Conservation (phyloP, 2,888 invertebrate species). For the Eupithecia pulchellata region DNA sequence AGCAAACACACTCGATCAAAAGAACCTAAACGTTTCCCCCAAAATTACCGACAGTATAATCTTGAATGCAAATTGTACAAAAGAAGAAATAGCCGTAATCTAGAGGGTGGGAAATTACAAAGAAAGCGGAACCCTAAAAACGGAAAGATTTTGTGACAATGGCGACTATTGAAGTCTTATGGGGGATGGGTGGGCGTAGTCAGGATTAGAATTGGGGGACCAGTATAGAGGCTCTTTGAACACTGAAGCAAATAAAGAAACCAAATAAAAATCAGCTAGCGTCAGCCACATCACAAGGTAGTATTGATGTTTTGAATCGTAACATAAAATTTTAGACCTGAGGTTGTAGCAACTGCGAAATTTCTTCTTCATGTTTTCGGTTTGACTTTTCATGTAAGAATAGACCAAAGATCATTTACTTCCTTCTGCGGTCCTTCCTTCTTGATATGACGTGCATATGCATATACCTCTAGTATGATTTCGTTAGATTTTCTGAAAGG, state of each 20-base stretch:
- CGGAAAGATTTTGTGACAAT: slow-evolving; percentile 44
- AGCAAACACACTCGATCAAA: slow-evolving; percentile 25
- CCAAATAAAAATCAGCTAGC: neutral
- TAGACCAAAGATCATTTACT: too few species aligned
- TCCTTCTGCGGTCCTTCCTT: neutral
- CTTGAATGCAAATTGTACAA: slow-evolving; percentile 61
- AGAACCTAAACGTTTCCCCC: slow-evolving; percentile 45
- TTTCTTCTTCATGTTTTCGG: neutral
- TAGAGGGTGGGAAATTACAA: slow-evolving; percentile 43
- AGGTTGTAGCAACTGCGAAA: neutral
- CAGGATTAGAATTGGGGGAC: neutral
- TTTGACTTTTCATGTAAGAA: neutral
- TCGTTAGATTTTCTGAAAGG: too few species aligned
- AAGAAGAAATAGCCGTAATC: slow-evolving; percentile 52
- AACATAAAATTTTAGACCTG: neutral
- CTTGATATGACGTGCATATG: too few species aligned
- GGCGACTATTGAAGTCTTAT: slow-evolving; percentile 37
- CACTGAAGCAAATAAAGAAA: neutral
- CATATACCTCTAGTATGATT: too few species aligned
- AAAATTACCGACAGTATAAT: slow-evolving; percentile 61
- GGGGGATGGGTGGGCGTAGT: slow-evolving; percentile 2
- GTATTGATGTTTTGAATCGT: neutral
- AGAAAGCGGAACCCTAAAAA: slow-evolving; percentile 33
- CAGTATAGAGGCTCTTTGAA: too few species aligned
- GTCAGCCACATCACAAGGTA: neutral